Evolutionary conservation across 2,113 vertebrate species (phyloP).

Genomic region (Colinus virginianus): DNA sequence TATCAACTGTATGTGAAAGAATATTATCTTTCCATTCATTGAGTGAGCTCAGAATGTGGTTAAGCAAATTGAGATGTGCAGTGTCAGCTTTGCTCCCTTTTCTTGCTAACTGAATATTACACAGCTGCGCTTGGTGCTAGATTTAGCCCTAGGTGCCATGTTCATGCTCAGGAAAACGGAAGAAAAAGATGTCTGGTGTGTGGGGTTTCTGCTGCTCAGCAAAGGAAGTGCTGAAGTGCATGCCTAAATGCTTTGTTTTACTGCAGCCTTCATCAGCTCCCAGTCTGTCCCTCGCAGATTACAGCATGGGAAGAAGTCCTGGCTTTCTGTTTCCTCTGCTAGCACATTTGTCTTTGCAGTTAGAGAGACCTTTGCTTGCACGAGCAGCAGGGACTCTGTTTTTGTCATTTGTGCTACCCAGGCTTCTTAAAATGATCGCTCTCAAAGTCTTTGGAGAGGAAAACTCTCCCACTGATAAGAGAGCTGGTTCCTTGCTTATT

Average conservation of each 20-base stretch:
- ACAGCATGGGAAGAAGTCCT: neutral
- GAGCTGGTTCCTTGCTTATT: neutral
- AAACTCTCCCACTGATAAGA: neutral
- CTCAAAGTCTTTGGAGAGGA: neutral
- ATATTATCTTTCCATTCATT: neutral
- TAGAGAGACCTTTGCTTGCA: neutral
- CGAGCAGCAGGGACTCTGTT: neutral
- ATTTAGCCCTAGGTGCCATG: neutral
- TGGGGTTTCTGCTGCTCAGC: neutral
- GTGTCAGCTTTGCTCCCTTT: neutral
- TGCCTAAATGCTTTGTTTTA: neutral
- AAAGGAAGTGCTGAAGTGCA: conserved; percentile 20
- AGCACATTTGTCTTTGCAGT: neutral
- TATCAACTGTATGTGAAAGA: neutral
- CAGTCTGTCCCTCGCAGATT: conserved; percentile 26
- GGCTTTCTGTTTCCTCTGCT: conserved; percentile 7
- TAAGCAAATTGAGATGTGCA: neutral
- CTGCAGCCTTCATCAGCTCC: neutral
- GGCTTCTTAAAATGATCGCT: neutral
- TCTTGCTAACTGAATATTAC: neutral
- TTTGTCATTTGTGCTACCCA: neutral
- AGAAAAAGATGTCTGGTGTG: neutral
- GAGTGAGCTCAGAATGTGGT: neutral
- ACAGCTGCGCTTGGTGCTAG: conserved; percentile 13
- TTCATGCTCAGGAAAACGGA: conserved; percentile 41